These are phyloP conservation scores for Habropoda laboriosa DNA, from an alignment of 1,140 invertebrate species.

Conservation along the genomic window DNA sequence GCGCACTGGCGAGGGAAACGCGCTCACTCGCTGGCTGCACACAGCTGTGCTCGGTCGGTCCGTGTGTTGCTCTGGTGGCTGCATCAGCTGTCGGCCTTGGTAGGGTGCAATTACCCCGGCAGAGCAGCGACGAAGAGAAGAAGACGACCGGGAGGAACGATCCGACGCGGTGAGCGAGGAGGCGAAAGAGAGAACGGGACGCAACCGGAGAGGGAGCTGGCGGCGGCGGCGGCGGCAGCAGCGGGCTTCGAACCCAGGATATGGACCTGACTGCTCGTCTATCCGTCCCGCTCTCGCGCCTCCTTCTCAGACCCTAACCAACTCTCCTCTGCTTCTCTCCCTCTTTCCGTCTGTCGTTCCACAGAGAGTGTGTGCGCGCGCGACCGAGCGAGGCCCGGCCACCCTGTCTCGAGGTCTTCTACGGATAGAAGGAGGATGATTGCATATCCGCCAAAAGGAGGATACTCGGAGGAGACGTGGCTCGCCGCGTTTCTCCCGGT, in stretches of 20 bases:
- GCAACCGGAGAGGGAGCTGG: slow-evolving; percentile 20
- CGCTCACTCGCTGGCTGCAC: slow-evolving; percentile 38
- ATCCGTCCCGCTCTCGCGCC: slow-evolving; percentile 20
- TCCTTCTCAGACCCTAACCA: neutral
- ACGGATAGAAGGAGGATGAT: too few relatives aligned
- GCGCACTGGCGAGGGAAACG: neutral
- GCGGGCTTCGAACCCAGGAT: slow-evolving; percentile 62
- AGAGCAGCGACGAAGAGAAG: slow-evolving; percentile 71
- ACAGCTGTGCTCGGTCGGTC: slow-evolving; percentile 71
- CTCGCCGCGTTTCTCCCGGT: too few relatives aligned
- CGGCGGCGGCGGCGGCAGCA: slow-evolving; percentile 29
- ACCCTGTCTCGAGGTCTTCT: neutral
- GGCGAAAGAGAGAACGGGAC: slow-evolving; percentile 12
- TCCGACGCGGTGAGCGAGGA: neutral
- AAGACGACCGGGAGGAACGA: slow-evolving; percentile 47
- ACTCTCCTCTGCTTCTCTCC: neutral
- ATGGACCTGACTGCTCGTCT: slow-evolving; percentile 57
- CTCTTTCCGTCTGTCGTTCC: neutral
- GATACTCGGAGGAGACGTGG: too few relatives aligned
- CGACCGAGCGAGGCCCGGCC: neutral
- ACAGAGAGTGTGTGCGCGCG: neutral
- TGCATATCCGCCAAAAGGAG: too few relatives aligned
- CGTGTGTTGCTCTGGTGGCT: slow-evolving; percentile 69
- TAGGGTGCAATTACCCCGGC: slow-evolving; percentile 81
- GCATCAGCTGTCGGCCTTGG: slow-evolving; percentile 82